These are phyloP conservation scores for Pipa parva DNA, from an alignment of 2,113 vertebrate genomes.

Conservation along the genomic window DNA sequence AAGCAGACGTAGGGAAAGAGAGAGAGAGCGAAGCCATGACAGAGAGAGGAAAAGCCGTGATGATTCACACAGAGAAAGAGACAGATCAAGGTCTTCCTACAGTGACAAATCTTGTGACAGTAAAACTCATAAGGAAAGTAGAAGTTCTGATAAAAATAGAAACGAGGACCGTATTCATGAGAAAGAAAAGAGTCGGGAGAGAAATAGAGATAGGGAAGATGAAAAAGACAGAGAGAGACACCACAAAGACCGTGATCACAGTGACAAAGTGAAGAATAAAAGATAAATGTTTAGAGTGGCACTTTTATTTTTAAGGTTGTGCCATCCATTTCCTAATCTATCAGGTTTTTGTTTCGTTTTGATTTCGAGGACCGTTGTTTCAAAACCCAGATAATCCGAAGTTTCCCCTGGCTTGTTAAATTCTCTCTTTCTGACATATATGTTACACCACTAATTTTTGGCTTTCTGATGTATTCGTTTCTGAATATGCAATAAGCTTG, in stretches of 20 bases:
- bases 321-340: conserved; percentile 61
- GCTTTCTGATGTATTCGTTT: conserved; percentile 62
- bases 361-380: conserved; percentile 58
- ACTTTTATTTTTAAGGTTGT: conserved; percentile 60
- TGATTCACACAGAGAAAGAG: conserved; percentile 71
- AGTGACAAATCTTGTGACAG: conserved; percentile 60
- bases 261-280: conserved; percentile 75
- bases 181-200: conserved; percentile 67
- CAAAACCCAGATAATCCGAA: conserved; percentile 52
- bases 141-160: conserved; percentile 71
- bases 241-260: conserved; percentile 74
- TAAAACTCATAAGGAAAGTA: conserved; percentile 62
- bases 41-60: conserved; percentile 67
- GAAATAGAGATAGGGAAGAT: conserved; percentile 60
- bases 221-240: conserved; percentile 72
- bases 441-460: conserved; percentile 72
- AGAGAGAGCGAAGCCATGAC: conserved; percentile 68
- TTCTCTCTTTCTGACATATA: conserved; percentile 59
- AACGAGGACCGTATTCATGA: conserved; percentile 71
- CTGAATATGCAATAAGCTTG: conserved; percentile 74
- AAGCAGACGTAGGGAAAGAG: conserved; percentile 61
- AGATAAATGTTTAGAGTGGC: conserved; percentile 63
- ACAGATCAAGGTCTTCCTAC: conserved; percentile 62
- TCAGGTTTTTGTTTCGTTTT: too few relatives aligned
- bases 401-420: conserved; percentile 58